Evolutionary conservation across 2,888 invertebrate species (phyloP), one percentile per base, ranked within the genome.

Genomic region (Pseudococcus viburni): DNA sequence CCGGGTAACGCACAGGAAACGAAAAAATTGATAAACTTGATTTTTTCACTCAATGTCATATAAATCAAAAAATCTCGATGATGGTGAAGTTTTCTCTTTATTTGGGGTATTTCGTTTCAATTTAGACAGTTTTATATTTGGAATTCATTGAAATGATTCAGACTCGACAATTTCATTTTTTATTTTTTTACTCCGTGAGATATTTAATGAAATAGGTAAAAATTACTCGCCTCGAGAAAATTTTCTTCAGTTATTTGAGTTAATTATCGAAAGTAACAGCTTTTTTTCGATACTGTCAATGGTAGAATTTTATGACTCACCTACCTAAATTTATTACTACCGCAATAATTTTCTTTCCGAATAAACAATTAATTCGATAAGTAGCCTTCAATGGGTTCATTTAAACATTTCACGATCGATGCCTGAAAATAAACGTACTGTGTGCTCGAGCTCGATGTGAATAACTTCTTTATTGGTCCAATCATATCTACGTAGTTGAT

Each of bases 301-400:
- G 39, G 33, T 9, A n/a, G 39, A 77, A 77, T 77, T 77, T 77
- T 77, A 77, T 12, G 19, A 26, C 77, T n/a, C 17, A 77, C 19
- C 55, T 6, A 55, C 12, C 51, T 12, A n/a, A 55, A 77, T 77
- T 77, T 77, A 77, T 77, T 77, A 77, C 77, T 77, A 42, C 42
- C 39, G 77, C 26, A 8, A 42, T 77, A 77, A 77, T 77, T 68
- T 77, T 77, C 77, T 77, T 77, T 77, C 73, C 26, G 39, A 77
- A 77, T 77, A 42, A 77, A 77, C 77, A 77, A 77, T 77, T 77
- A 55, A 55, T 55, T 55, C 55, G 55, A 55, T 55, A n/a, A n/a
- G 55, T n/a, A 77, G 77, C 77, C 77, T 77, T 77, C 77, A 17
- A 9, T 39, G n/a, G 26, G 77, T 77, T 77, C 77, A 39, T 77